Conservation (phyloP, 2,888 invertebrate genomes). For the Anthrax anthrax region DNA sequence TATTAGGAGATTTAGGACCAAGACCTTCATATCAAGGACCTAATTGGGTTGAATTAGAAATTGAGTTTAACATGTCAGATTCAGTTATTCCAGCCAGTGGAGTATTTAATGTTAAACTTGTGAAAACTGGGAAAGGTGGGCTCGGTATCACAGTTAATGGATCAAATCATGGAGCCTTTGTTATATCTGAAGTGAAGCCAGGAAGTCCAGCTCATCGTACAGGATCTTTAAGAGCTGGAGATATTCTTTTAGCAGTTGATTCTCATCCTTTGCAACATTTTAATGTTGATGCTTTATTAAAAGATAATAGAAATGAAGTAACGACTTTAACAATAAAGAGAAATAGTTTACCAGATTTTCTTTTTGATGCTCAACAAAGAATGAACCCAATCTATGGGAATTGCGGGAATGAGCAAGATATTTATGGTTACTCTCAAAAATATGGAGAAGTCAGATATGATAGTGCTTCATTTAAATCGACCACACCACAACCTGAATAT, state of each 20-base stretch:
- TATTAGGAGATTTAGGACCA: slow-evolving; percentile 26
- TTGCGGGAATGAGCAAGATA: slow-evolving; percentile 24
- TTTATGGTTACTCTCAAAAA: slow-evolving; percentile 25
- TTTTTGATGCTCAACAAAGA: slow-evolving; percentile 28
- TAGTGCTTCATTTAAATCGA: slow-evolving; percentile 28
- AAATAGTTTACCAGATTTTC: slow-evolving; percentile 31
- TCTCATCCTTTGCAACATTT: slow-evolving; percentile 54
- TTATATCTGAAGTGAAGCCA: slow-evolving; percentile 76
- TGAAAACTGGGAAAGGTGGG: slow-evolving; percentile 55
- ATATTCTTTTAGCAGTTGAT: slow-evolving; percentile 76
- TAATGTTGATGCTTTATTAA: slow-evolving; percentile 31
- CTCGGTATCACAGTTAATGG: slow-evolving; percentile 84
- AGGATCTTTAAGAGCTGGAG: slow-evolving; percentile 75
- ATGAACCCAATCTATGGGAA: slow-evolving; percentile 31
- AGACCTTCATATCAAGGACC: slow-evolving; percentile 36
- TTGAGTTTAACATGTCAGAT: slow-evolving; percentile 85
- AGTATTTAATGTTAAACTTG: slow-evolving; percentile 78
- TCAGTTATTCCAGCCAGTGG: slow-evolving; percentile 83
- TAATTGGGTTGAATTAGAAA: slow-evolving; percentile 59
- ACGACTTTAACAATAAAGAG: slow-evolving; percentile 33
- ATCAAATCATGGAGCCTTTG: slow-evolving; percentile 42
- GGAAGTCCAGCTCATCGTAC: slow-evolving; percentile 84
- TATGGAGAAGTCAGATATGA: slow-evolving; percentile 27
- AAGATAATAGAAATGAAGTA: slow-evolving; percentile 27
- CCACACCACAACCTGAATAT: slow-evolving; percentile 32